phyloP scores from a whole-genome alignment of 2,888 invertebrate species.

The Dilophus febrilis region DNA sequence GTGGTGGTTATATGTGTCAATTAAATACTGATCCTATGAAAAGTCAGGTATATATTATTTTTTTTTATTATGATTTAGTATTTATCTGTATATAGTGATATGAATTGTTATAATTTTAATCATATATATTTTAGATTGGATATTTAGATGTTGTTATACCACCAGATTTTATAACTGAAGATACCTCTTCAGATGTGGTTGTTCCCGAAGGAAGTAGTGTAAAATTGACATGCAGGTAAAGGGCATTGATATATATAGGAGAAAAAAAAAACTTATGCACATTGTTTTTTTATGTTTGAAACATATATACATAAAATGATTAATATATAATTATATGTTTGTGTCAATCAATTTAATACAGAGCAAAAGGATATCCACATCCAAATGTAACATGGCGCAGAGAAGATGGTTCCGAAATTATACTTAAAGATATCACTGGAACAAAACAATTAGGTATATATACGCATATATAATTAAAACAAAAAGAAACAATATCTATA shows the following conservation, averaged over 20 bases:
- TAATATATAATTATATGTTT: no score
- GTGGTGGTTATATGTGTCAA: conserved; percentile 86
- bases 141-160: conserved; percentile 74
- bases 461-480: no score
- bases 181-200: conserved; percentile 78
- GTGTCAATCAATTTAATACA: no score
- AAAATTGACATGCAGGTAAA: conserved; percentile 40
- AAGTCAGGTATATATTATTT: conserved; percentile 61
- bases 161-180: conserved; percentile 75
- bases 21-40: conserved; percentile 91
- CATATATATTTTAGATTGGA: conserved; percentile 1
- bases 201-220: conserved; percentile 68
- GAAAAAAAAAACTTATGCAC: no score
- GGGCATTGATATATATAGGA: no score
- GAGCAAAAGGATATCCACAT: conserved; percentile 62
- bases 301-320: no score
- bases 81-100: no score
- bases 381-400: conserved; percentile 70
- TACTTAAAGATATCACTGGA: conserved; percentile 52
- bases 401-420: conserved; percentile 66
- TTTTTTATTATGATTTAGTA: not conserved
- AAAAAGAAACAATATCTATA: no score
- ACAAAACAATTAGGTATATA: conserved; percentile 41
- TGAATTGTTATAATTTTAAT: no score
- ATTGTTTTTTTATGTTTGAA: no score